Conservation (phyloP, 2,113 vertebrate genomes). For the Cathartes aura region DNA sequence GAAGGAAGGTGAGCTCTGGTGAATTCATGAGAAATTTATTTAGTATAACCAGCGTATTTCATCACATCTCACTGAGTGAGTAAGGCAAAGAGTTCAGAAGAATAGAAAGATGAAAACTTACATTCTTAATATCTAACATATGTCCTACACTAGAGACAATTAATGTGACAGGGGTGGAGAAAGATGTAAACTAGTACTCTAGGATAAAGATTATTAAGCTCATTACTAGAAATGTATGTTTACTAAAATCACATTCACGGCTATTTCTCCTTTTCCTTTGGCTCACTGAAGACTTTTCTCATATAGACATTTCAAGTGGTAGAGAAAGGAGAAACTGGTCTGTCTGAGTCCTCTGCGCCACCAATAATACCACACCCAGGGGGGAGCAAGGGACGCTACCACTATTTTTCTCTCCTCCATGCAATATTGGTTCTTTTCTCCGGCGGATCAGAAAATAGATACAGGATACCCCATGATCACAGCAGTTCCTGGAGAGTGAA, state of each 20-base stretch:
- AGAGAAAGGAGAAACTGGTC: neutral
- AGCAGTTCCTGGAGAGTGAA: neutral
- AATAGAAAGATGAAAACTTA: neutral
- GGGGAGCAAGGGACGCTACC: neutral
- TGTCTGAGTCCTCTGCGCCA: neutral
- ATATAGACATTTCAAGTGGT: neutral
- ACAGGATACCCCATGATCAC: neutral
- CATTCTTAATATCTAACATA: neutral
- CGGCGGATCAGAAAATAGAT: neutral
- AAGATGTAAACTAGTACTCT: neutral
- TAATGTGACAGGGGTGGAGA: neutral
- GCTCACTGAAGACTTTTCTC: neutral
- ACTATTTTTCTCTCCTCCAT: neutral
- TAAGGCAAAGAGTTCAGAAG: neutral
- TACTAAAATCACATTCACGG: neutral
- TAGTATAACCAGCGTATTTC: neutral
- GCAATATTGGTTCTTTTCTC: neutral
- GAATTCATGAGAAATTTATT: neutral
- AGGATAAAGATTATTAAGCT: neutral
- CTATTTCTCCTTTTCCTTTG: neutral
- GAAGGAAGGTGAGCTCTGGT: neutral
- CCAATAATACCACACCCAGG: no score
- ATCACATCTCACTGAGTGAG: neutral
- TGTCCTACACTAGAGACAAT: neutral
- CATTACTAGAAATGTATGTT: neutral